phyloP scores from a whole-genome alignment of 2,113 vertebrate species.

The Pica pica region DNA sequence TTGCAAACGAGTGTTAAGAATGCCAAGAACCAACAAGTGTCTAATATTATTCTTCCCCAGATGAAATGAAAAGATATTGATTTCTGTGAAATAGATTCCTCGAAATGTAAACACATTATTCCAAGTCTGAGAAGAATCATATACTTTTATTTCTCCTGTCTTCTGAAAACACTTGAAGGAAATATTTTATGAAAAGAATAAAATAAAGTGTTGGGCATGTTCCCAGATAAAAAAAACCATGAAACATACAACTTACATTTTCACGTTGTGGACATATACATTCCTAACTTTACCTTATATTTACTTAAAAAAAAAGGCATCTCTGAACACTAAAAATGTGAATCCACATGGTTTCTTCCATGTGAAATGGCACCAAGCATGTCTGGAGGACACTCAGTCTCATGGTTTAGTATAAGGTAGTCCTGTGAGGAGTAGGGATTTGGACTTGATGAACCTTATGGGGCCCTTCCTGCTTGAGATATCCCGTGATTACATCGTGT shows the following conservation, averaged over 20 bases:
- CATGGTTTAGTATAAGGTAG: neutral
- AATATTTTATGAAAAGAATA: neutral
- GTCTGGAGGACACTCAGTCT: neutral
- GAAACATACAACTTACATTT: neutral
- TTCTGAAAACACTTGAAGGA: conserved; percentile 16
- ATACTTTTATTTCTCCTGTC: conserved; percentile 2
- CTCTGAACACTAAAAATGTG: neutral
- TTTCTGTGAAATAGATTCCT: conserved; percentile 47
- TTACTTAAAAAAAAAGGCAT: neutral
- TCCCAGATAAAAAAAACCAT: neutral
- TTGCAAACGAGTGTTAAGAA: conserved; percentile 38
- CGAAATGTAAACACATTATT: conserved; percentile 40
- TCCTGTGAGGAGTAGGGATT: neutral
- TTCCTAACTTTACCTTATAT: neutral
- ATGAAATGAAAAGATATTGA: conserved; percentile 64
- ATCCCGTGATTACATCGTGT: neutral
- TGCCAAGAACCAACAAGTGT: conserved; percentile 28
- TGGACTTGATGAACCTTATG: neutral
- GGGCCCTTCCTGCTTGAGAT: neutral
- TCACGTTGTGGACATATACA: neutral
- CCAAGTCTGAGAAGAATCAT: conserved; percentile 1
- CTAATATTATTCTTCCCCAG: conserved; percentile 46
- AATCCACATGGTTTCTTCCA: neutral
- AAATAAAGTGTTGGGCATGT: neutral
- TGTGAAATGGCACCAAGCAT: neutral